Evolutionary conservation across 2,113 vertebrate species (phyloP).

Genomic region (Cryptotis parvus): DNA sequence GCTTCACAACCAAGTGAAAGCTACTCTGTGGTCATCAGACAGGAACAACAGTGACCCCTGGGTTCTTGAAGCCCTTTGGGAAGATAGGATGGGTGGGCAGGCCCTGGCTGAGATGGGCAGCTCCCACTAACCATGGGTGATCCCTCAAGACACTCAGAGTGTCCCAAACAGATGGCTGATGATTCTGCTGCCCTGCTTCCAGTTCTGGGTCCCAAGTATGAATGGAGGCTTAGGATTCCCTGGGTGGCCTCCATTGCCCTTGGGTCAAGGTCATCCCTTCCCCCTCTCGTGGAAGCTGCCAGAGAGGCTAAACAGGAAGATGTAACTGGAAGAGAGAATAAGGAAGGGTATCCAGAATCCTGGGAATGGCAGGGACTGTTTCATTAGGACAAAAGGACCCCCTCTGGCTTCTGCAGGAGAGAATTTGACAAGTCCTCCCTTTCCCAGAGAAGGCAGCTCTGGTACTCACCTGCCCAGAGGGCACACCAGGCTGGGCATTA

Average conservation of each 20-base stretch:
- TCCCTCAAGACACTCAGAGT: conserved; percentile 13
- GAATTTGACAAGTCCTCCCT: neutral
- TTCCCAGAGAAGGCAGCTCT: too few relatives aligned
- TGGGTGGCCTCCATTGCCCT: neutral
- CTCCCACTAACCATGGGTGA: neutral
- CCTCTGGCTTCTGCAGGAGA: conserved; percentile 7
- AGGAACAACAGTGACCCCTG: too few relatives aligned
- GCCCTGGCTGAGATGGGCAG: too few relatives aligned
- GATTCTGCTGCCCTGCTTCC: neutral
- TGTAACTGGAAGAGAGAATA: neutral
- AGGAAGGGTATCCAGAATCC: neutral
- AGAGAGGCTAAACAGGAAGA: neutral
- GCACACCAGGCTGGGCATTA: conserved; percentile 40
- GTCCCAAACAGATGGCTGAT: conserved; percentile 19
- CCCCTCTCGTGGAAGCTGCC: conserved; percentile 34
- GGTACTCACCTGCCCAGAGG: neutral
- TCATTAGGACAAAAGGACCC: neutral
- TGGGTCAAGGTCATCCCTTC: conserved; percentile 33
- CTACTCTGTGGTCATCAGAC: too few relatives aligned
- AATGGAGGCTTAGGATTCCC: neutral
- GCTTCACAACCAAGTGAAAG: too few relatives aligned
- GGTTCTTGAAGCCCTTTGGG: conserved; percentile 53
- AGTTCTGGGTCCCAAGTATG: conserved; percentile 42
- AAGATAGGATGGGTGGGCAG: conserved; percentile 4
- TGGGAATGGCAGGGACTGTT: neutral